Conservation (phyloP, 2,888 invertebrate species). For the Chrysodeixis includens region DNA sequence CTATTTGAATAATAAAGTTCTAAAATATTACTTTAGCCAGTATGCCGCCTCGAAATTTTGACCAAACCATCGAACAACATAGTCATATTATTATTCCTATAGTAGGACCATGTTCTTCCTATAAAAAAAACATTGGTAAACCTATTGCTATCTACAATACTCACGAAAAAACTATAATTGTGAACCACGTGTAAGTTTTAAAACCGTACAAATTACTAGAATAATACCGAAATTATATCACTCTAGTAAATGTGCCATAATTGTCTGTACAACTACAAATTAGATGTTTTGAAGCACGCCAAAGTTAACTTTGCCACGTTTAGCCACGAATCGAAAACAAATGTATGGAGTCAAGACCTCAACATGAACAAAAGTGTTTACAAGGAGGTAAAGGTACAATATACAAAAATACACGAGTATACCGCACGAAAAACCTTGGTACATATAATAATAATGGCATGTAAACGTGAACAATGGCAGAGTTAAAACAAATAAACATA, state of each 20-base stretch:
- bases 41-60: neutral
- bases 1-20: neutral
- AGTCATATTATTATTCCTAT: too few species aligned
- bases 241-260: too few species aligned
- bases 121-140: too few species aligned
- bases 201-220: too few species aligned
- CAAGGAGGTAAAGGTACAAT: neutral
- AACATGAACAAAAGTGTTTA: neutral
- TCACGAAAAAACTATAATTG: too few species aligned
- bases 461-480: slow-evolving; percentile 61
- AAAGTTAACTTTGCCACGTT: too few species aligned
- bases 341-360: neutral
- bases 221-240: too few species aligned
- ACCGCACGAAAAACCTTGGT: slow-evolving; percentile 29
- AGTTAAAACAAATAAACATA: slow-evolving; percentile 67
- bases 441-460: slow-evolving; percentile 37
- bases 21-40: neutral
- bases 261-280: too few species aligned
- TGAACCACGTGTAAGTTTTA: too few species aligned
- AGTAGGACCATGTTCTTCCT: too few species aligned
- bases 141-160: too few species aligned
- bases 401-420: neutral
- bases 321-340: neutral
- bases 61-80: neutral
- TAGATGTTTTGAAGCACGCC: too few species aligned